Percentiles rank a stretch among this genome's conserved stretches.
Evolutionary conservation across 2,113 vertebrate genomes (phyloP).

Genomic region (Hyla sarda): DNA sequence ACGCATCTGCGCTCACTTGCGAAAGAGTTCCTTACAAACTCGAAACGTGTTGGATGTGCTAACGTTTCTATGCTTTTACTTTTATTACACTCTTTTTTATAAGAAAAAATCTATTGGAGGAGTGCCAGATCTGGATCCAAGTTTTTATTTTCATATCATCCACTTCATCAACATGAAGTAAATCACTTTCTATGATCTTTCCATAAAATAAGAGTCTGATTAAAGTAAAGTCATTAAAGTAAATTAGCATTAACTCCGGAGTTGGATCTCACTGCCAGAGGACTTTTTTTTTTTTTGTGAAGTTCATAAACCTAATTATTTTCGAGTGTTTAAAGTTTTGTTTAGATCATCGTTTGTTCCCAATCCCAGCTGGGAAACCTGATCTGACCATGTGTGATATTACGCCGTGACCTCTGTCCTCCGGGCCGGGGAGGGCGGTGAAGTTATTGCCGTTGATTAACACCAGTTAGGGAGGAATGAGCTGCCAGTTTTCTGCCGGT

Average conservation of each 20-base stretch:
- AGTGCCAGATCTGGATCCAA: too few relatives aligned
- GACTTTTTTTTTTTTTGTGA: slow-evolving; percentile 17
- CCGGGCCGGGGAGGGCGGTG: neutral
- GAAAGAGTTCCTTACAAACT: too few relatives aligned
- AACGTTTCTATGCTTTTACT: too few relatives aligned
- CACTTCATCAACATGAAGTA: slow-evolving; percentile 18
- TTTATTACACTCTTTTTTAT: too few relatives aligned
- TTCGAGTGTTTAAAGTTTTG: slow-evolving; percentile 56
- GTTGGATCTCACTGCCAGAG: neutral
- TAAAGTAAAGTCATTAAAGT: slow-evolving; percentile 12
- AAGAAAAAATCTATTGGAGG: too few relatives aligned
- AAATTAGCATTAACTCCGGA: slow-evolving; percentile 8
- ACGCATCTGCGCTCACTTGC: too few relatives aligned
- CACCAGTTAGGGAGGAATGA: slow-evolving; percentile 34
- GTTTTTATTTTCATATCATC: neutral
- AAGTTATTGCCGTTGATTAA: slow-evolving; percentile 37
- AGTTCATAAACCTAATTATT: slow-evolving; percentile 57
- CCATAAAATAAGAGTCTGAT: slow-evolving; percentile 22
- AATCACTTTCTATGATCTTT: slow-evolving; percentile 42
- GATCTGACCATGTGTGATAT: slow-evolving; percentile 48
- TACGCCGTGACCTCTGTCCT: slow-evolving; percentile 33
- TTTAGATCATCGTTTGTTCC: slow-evolving; percentile 32
- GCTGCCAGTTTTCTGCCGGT: neutral
- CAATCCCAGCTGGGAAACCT: slow-evolving; percentile 36
- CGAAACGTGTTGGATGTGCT: too few relatives aligned